phyloP scores from a whole-genome alignment of 2,888 invertebrate species.

The Tenthredo amoena region DNA sequence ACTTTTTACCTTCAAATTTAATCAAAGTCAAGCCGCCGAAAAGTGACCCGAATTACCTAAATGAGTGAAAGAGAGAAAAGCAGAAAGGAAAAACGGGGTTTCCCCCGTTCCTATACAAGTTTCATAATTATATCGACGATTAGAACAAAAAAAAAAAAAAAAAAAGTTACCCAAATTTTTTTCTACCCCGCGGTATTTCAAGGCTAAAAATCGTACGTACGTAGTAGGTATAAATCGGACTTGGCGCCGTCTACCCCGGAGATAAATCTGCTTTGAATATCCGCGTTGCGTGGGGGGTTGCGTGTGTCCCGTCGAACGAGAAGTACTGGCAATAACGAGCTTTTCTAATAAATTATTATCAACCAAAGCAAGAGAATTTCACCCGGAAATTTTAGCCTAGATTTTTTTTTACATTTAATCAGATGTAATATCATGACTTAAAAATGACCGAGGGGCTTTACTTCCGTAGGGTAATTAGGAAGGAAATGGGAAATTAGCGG shows the following conservation, averaged over 20 bases:
- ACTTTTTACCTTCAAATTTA: conserved; percentile 13
- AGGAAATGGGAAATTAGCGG: conserved; percentile 42
- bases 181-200: not conserved
- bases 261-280: conserved; percentile 29
- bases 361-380: not conserved
- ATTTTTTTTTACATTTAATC: not conserved
- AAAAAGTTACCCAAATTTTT: not conserved
- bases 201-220: not conserved
- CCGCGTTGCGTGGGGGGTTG: not conserved
- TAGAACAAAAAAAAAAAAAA: not conserved
- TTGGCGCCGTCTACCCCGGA: conserved; percentile 31
- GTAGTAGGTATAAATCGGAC: not conserved
- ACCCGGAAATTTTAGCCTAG: not conserved
- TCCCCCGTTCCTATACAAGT: not conserved
- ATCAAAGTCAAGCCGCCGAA: conserved; percentile 11
- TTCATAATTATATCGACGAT: not conserved
- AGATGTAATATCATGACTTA: not conserved
- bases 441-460: not conserved
- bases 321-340: conserved; percentile 37
- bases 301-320: conserved; percentile 18
- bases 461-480: not conserved
- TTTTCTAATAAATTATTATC: not conserved
- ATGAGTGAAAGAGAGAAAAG: not conserved
- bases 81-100: not conserved
- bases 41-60: conserved; percentile 9